A percentile compares a stretch with the other conserved stretches of the same genome.
Conservation (phyloP, 64 coral and sea anemone genomes). For the Pachyseris speciosa region DNA sequence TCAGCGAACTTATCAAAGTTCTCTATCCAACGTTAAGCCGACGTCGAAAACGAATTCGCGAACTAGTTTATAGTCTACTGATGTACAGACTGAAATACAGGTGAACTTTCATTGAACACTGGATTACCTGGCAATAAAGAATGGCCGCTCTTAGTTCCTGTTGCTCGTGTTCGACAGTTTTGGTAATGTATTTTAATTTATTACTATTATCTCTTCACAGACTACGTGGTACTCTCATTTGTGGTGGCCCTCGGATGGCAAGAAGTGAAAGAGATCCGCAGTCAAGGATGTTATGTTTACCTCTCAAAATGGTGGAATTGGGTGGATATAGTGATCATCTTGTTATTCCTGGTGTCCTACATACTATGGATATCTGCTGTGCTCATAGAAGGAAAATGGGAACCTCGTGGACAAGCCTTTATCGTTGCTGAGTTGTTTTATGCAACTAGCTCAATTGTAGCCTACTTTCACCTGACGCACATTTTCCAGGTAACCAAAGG, state of each 20-base stretch:
- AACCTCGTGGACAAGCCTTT: not conserved
- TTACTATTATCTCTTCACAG: not conserved
- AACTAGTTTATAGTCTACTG: too few species aligned
- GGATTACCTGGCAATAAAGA: too few species aligned
- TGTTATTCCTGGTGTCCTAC: not conserved
- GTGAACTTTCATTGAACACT: too few species aligned
- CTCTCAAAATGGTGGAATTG: constrained; percentile 29
- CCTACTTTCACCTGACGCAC: not conserved
- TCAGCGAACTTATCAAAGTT: too few species aligned
- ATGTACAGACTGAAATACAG: too few species aligned
- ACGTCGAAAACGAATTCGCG: too few species aligned
- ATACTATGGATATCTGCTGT: not conserved
- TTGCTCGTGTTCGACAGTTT: not conserved
- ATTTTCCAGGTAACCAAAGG: constrained; percentile 46
- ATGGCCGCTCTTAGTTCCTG: too few species aligned
- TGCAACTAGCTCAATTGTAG: not conserved
- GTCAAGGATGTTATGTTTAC: not conserved
- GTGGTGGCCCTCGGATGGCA: not conserved
- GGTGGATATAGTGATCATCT: not conserved
- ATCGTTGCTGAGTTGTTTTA: not conserved
- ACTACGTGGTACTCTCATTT: not conserved
- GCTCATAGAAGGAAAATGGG: not conserved
- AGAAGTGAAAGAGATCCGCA: not conserved
- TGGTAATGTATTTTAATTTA: not conserved
- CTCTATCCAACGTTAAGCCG: too few species aligned